Conservation (phyloP, 2,888 invertebrate genomes). For the Drosophila gaucha region DNA sequence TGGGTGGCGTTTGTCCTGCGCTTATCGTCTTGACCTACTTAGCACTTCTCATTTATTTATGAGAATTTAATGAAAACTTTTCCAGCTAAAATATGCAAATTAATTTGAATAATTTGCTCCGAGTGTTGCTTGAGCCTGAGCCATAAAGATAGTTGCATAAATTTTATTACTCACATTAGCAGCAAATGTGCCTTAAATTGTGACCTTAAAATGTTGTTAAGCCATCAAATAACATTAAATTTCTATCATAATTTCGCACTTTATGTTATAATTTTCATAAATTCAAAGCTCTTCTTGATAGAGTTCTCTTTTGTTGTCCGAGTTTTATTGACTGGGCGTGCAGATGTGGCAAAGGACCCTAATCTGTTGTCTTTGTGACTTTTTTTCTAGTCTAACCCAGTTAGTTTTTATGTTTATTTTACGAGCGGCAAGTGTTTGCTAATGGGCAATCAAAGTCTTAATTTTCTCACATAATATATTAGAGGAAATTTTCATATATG, state of each 20-base stretch:
- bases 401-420: background rate
- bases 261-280: constrained; percentile 19
- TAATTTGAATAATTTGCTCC: constrained; percentile 56
- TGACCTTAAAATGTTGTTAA: constrained; percentile 13
- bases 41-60: constrained; percentile 58
- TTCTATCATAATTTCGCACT: background rate
- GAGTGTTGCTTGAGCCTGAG: background rate
- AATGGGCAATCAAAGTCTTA: constrained; percentile 10
- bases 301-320: background rate
- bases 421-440: constrained; percentile 10
- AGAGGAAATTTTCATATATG: background rate
- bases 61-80: constrained; percentile 53
- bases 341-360: background rate
- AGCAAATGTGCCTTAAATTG: background rate
- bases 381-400: background rate
- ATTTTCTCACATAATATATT: background rate
- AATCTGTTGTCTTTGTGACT: background rate
- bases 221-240: background rate
- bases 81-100: constrained; percentile 51
- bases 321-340: background rate
- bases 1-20: constrained; percentile 1
- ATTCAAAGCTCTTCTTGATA: background rate
- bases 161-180: background rate
- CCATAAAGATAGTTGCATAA: constrained; percentile 3
- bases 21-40: constrained; percentile 56